These are phyloP conservation scores for Melangyna quadrimaculata DNA, from an alignment of 2,888 invertebrate genomes.

Conservation along the genomic window DNA sequence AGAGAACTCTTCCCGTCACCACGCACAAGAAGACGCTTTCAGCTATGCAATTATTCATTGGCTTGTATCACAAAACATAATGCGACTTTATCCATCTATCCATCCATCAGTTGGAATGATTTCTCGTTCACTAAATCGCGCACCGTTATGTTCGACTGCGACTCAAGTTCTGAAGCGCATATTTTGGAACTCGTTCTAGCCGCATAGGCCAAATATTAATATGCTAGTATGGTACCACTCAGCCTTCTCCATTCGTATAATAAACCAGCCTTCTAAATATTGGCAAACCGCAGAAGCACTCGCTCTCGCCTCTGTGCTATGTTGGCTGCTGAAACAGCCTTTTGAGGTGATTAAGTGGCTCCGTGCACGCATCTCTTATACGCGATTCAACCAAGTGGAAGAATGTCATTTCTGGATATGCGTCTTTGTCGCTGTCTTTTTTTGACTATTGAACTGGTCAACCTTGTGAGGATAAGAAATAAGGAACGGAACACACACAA, in stretches of 20 bases:
- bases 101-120: slow-evolving; percentile 33
- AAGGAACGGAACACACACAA: slow-evolving; percentile 19
- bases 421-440: not conserved
- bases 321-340: slow-evolving; percentile 27
- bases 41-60: slow-evolving; percentile 48
- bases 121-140: slow-evolving; percentile 10
- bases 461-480: not conserved
- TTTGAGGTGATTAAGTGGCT: slow-evolving; percentile 66
- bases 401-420: slow-evolving; percentile 49
- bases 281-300: slow-evolving; percentile 48
- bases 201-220: slow-evolving; percentile 64
- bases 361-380: slow-evolving; percentile 60
- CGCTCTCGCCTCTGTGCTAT: not conserved
- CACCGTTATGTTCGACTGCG: slow-evolving; percentile 13
- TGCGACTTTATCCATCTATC: slow-evolving; percentile 46
- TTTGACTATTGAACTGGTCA: slow-evolving; percentile 40
- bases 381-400: slow-evolving; percentile 44
- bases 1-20: slow-evolving; percentile 37
- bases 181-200: slow-evolving; percentile 47
- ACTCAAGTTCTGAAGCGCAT: not conserved
- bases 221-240: slow-evolving; percentile 68
- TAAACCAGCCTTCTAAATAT: slow-evolving; percentile 48
- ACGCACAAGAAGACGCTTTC: slow-evolving; percentile 26
- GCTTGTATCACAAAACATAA: slow-evolving; percentile 33
- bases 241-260: slow-evolving; percentile 50